Evolutionary conservation across 2,113 vertebrate species (phyloP).

Genomic region (Ictalurus punctatus): DNA sequence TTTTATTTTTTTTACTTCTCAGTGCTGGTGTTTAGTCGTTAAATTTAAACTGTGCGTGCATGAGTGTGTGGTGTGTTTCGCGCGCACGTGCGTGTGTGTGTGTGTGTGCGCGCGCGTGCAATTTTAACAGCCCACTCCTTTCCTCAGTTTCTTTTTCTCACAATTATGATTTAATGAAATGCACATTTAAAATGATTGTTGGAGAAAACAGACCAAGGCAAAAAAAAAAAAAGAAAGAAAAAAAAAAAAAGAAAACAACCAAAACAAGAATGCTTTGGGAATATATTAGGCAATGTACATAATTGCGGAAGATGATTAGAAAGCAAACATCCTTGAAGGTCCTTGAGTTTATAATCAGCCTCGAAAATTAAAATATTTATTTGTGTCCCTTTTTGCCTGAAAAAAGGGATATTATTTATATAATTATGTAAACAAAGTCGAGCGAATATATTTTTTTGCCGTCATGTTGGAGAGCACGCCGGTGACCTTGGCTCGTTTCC

Average conservation of each 20-base stretch:
- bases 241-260: conserved; percentile 47
- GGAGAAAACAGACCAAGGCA: conserved; percentile 52
- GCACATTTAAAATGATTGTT: conserved; percentile 65
- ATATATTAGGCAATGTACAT: conserved; percentile 67
- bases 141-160: conserved; percentile 35
- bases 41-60: conserved; percentile 41
- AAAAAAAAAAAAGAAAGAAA: conserved; percentile 53
- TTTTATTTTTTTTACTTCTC: conserved; percentile 23
- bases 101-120: conserved; percentile 33
- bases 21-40: conserved; percentile 49
- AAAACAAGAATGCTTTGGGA: conserved; percentile 54
- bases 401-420: conserved; percentile 66
- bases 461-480: conserved; percentile 50
- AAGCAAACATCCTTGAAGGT: conserved; percentile 69
- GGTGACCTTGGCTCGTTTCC: conserved; percentile 66
- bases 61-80: conserved; percentile 38
- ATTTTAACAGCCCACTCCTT: conserved; percentile 38
- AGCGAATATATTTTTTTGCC: conserved; percentile 45
- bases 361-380: conserved; percentile 68
- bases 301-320: conserved; percentile 68
- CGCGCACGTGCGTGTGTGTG: conserved; percentile 19
- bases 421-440: conserved; percentile 70
- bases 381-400: conserved; percentile 57
- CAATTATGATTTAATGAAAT: conserved; percentile 68
- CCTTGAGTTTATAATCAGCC: conserved; percentile 70